Conservation (phyloP, 2,797 vertebrate genomes). For the Atherinosoma microstoma region DNA sequence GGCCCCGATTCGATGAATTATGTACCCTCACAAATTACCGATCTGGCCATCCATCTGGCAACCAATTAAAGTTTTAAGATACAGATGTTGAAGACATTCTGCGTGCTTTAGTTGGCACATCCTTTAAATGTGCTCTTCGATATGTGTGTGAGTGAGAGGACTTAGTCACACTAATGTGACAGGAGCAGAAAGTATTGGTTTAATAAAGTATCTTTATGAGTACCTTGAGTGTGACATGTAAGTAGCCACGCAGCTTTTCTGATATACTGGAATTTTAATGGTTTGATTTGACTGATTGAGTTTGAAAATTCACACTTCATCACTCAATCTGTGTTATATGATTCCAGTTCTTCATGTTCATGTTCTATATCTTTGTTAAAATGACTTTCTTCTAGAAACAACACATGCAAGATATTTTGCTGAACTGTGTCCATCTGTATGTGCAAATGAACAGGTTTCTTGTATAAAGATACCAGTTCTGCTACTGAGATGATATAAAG, state of each 20-base stretch:
- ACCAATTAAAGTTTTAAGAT: constrained; percentile 80
- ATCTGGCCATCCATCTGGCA: constrained; percentile 69
- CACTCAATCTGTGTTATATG: constrained; percentile 13
- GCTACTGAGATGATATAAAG: too few relatives aligned
- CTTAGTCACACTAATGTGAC: constrained; percentile 47
- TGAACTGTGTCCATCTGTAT: too few relatives aligned
- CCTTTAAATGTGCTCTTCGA: constrained; percentile 50
- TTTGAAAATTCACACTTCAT: neutral
- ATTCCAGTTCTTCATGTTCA: neutral
- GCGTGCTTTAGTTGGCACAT: constrained; percentile 59
- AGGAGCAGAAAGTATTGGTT: constrained; percentile 36
- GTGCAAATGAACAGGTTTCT: too few relatives aligned
- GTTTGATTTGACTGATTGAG: constrained; percentile 8
- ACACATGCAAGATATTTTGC: too few relatives aligned
- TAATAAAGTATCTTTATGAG: constrained; percentile 24
- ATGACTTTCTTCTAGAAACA: too few relatives aligned
- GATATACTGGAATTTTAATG: neutral
- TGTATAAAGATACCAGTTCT: too few relatives aligned
- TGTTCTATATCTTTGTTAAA: neutral
- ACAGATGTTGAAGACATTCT: constrained; percentile 72
- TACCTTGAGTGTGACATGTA: constrained; percentile 12
- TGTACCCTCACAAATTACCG: constrained; percentile 75
- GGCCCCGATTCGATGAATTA: constrained; percentile 66
- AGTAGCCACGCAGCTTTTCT: neutral
- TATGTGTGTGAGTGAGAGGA: constrained; percentile 25